Evolutionary conservation across 2,888 invertebrate genomes (phyloP), one percentile per base, ranked within the genome.

Genomic region (Calameuta pallipes): DNA sequence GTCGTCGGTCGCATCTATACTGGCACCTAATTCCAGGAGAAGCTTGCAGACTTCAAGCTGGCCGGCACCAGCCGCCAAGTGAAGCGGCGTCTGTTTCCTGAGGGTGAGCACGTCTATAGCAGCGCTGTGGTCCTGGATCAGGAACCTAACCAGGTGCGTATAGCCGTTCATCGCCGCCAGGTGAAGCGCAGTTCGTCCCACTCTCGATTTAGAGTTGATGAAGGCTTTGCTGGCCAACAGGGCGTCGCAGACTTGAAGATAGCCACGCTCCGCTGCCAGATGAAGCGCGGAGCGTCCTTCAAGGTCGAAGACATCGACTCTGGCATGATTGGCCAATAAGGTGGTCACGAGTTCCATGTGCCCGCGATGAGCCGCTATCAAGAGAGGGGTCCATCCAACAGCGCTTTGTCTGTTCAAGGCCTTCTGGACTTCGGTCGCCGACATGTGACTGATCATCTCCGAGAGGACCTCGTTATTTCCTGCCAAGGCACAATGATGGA

Each of bases 241-340:
- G 1, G 94, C 97, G 93, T 97, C 97, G 92, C 97, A 97, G 1
- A 97, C 97, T 84, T 92, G 91, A 85, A 98, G 93, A 90, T 96
- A 98, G 4, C 99, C 99, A 87, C 96, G 96, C 92, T 99, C 98
- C 0, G 98, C 98, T 23, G 98, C 98, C 85, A 99, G 93, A 92
- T 99, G 99, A 75, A 99, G 93, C 0, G 99, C 99, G 3, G 99
- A 99, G 87, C 99, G 93, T 56, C 97, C 97, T 92, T 99, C 99
- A 83, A 95, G 96, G 91, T 99, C 99, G 91, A 99, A 99, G 0
- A 99, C 99, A 91, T 99, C 99, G 31, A 99, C 99, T 89, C 99
- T 95, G 12, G 99, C 99, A 91, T 99, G 98, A 92, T 99, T 98
- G 69, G 96, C 94, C 80, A 99, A 93, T 78, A 99, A 93, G 81